Evolutionary conservation across 1,140 invertebrate species (phyloP), one percentile per base, ranked within the genome.

Genomic region (Spodoptera frugiperda): DNA sequence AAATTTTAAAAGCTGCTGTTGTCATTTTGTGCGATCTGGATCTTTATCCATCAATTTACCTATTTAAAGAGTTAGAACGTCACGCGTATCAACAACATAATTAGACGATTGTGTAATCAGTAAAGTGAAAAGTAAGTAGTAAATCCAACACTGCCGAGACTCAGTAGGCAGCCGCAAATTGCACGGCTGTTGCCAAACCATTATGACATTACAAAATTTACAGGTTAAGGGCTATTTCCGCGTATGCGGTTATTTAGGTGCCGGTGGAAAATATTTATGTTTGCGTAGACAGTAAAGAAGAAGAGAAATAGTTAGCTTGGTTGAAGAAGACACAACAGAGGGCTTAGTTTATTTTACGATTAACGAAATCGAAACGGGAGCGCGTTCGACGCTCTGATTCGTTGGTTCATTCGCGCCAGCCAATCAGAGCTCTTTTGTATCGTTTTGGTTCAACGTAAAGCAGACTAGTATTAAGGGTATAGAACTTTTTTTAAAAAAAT

Each of bases 221-320:
- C 61, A 21, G 39, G 39, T 65, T 48, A 46, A 48, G 61, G 61
- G 61, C 61, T 65, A 46, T 65, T 65, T 65, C 44, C 44, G 33
- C 39, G 17, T 61, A n/a, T 61, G 33, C 33, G 33, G 33, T 61
- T 44, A 15, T 61, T 61, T 61, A 61, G 33, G 33, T 39, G 33
- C 8, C 33, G 5, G 9, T 19, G 30, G 33, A 44, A 17, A 44
- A 44, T 61, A 44, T 44, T 61, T 17, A 54, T 9, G 33, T 55
- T 55, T 25, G 11, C 19, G 19, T 19, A 54, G 15, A 59, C 8
- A n/a, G 2, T n/a, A 15, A 59, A 30, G 4, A 15, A 15, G 14
- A 15, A 33, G 1, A 15, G 30, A 59, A 59, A 39, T 17, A 14
- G 33, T 9, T 0, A 39, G 57, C 2, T 59, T 49, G 5, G 12